Conservation (phyloP, 1,140 invertebrate species). For the Drosophila gunungcola region DNA sequence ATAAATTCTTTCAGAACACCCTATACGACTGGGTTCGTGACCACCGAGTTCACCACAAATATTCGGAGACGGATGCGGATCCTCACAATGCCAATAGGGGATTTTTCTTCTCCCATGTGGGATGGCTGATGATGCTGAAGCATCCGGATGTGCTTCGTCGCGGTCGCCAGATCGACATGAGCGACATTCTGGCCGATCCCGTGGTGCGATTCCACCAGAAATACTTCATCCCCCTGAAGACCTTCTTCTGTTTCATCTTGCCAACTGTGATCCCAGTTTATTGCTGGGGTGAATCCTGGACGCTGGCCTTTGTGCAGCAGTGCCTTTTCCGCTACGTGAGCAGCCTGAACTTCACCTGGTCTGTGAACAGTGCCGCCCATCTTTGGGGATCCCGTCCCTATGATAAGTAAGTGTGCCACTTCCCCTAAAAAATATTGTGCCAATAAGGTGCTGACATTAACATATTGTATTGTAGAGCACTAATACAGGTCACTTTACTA, state of each 20-base stretch:
- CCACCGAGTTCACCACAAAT: constrained; percentile 96
- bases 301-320: constrained; percentile 87
- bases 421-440: neutral
- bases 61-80: constrained; percentile 95
- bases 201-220: constrained; percentile 90
- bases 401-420: constrained; percentile 83
- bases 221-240: constrained; percentile 90
- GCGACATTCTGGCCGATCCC: constrained; percentile 91
- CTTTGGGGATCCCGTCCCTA: constrained; percentile 81
- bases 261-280: constrained; percentile 91
- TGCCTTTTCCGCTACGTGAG: constrained; percentile 90
- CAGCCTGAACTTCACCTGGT: constrained; percentile 94
- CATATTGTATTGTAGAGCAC: neutral
- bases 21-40: constrained; percentile 90
- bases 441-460: constrained; percentile 5
- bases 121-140: constrained; percentile 94
- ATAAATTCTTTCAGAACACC: constrained; percentile 85
- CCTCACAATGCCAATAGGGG: constrained; percentile 95
- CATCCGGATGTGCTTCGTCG: constrained; percentile 92
- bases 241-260: constrained; percentile 90
- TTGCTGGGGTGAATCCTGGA: constrained; percentile 90
- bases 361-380: constrained; percentile 89
- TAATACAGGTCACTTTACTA: constrained; percentile 8
- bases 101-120: constrained; percentile 96
- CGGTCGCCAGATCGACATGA: constrained; percentile 91